Evolutionary conservation across 2,888 invertebrate genomes (phyloP).

Genomic region (Tipula lateralis): DNA sequence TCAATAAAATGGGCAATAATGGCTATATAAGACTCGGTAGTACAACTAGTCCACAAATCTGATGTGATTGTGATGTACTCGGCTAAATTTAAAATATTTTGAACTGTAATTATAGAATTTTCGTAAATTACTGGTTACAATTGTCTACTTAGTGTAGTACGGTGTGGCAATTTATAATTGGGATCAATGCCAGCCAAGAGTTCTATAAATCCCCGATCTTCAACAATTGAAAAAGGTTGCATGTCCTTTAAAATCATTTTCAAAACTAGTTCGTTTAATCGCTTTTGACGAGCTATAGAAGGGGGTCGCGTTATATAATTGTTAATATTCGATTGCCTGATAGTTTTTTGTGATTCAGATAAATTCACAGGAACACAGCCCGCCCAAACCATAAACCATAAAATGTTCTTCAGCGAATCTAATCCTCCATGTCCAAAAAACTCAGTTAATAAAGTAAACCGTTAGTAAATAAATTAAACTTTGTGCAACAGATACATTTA

Average conservation of each 20-base stretch:
- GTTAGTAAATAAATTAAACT: too few species aligned
- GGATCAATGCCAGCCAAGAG: not conserved
- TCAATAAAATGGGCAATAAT: not conserved
- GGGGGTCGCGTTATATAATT: too few species aligned
- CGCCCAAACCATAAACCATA: too few species aligned
- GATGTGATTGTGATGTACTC: not conserved
- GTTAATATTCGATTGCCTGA: too few species aligned
- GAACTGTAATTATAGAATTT: not conserved
- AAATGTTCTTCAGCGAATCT: too few species aligned
- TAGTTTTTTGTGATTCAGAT: too few species aligned
- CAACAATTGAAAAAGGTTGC: slow-evolving; percentile 34
- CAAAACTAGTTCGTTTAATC: not conserved
- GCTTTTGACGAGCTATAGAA: too few species aligned
- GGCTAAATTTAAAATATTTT: not conserved
- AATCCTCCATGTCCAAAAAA: too few species aligned
- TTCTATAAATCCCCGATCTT: slow-evolving; percentile 30
- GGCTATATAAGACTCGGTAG: not conserved
- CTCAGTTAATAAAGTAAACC: not conserved
- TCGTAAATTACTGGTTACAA: not conserved
- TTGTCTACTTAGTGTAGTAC: not conserved
- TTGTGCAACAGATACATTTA: too few species aligned
- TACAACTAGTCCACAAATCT: not conserved
- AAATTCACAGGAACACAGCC: too few species aligned
- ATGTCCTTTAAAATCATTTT: not conserved
- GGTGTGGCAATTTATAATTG: not conserved